These are phyloP conservation scores for Nebria brevicollis DNA, from an alignment of 2,888 invertebrate species.

Conservation along the genomic window DNA sequence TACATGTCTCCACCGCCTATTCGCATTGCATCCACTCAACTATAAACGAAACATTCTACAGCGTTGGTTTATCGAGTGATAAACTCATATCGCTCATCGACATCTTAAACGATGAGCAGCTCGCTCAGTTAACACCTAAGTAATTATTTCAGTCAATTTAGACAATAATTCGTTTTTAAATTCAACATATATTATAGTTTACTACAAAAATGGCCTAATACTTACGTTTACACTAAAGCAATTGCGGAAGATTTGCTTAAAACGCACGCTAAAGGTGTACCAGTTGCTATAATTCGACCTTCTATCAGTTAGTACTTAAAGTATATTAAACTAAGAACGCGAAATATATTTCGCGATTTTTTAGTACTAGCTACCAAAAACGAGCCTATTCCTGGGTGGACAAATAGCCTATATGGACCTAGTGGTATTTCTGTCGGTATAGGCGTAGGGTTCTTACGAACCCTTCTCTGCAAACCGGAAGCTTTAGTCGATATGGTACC, in stretches of 20 bases:
- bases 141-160: conserved; percentile 50
- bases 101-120: conserved; percentile 58
- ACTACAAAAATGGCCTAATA: conserved; percentile 72
- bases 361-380: conserved; percentile 64
- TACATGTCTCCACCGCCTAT: conserved; percentile 56
- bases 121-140: conserved; percentile 57
- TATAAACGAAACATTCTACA: conserved; percentile 62
- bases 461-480: conserved; percentile 66
- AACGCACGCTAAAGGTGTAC: conserved; percentile 67
- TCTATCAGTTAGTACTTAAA: conserved; percentile 65
- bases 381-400: conserved; percentile 70
- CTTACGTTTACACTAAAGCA: conserved; percentile 79
- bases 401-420: conserved; percentile 76
- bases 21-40: conserved; percentile 52
- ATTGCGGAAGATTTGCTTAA: conserved; percentile 73
- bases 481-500: conserved; percentile 75
- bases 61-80: conserved; percentile 63
- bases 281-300: conserved; percentile 75
- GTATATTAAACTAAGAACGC: background rate
- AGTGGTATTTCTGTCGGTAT: conserved; percentile 67
- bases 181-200: conserved; percentile 61
- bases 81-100: conserved; percentile 57
- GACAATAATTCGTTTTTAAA: background rate
- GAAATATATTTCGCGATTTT: background rate
- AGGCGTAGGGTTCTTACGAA: conserved; percentile 70